Evolutionary conservation across 2,888 invertebrate genomes (phyloP), one percentile per base, ranked within the genome.

Genomic region (Tetanocera ferruginea): DNA sequence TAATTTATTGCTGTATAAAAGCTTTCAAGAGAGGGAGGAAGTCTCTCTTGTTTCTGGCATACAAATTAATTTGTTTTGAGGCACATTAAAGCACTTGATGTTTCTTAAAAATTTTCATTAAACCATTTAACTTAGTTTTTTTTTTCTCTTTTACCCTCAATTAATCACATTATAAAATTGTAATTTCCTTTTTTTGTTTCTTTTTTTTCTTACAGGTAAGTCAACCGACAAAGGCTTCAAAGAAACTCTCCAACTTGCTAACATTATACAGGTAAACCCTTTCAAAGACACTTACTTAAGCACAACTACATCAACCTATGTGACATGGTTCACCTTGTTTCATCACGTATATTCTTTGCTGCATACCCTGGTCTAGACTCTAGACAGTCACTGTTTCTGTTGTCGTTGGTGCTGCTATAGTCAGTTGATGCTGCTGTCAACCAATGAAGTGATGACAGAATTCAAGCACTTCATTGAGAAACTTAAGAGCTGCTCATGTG

Each of bases 131-230:
- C 11, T 11, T 11, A n/a, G 11, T 43, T 43, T 11, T 43, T 43
- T 43, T 43, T 43, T 31, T 78, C 19, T 11, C 37, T 72, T 76
- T 76, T 77, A 34, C 69, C 70, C 78, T 79, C 80, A 79, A 81
- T 81, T 80, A 80, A 80, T 80, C 77, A 77, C 78, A 79, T 79
- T 66, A 79, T 57, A 70, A 74, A 78, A 79, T 60, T 77, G 77
- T 70, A 55, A 25, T n/a, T n/a, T 73, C 3, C 70, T 51, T 55
- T 23, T 11, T 2, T 11, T 67, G 6, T 37, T 62, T 80, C 76
- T 66, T 78, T 73, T 49, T 76, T 3, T 82, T 76, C 77, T 81
- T 81, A 17, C 79, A 80, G 80, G 81, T 82, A 80, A 82, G 82
- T 79, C 76, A 49, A 34, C 51, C 57, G 6, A 51, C 11, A 19